Evolutionary conservation across 2,888 invertebrate species (phyloP).

Genomic region (Scaptomyza polygonia): DNA sequence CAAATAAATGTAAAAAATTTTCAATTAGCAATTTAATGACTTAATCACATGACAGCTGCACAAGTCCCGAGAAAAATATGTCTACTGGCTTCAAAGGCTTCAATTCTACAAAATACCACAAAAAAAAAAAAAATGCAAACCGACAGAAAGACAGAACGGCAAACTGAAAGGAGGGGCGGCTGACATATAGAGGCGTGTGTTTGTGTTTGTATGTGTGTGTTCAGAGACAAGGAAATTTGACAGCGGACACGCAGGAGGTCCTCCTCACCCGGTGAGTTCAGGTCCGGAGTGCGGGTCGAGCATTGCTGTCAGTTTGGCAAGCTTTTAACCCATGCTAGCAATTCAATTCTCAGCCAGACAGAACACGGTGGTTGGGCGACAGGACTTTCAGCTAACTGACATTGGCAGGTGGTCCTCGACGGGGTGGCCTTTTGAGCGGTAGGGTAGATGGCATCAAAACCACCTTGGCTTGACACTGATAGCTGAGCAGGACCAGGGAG

Average conservation of each 20-base stretch:
- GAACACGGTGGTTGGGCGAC: constrained; percentile 27
- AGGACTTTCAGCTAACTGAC: constrained; percentile 68
- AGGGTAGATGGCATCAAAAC: constrained; percentile 35
- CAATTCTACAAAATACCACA: constrained; percentile 19
- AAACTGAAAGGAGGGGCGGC: constrained; percentile 1
- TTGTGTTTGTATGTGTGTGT: constrained; percentile 2
- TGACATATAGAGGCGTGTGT: constrained; percentile 31
- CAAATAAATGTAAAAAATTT: constrained; percentile 20
- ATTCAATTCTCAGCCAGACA: constrained; percentile 37
- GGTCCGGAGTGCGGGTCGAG: constrained; percentile 42
- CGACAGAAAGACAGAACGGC: not conserved
- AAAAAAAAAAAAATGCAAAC: not conserved
- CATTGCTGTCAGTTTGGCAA: constrained; percentile 64
- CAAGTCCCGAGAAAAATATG: constrained; percentile 13
- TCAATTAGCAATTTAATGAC: constrained; percentile 39
- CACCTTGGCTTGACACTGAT: constrained; percentile 75
- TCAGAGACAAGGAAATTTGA: constrained; percentile 56
- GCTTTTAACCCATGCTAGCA: constrained; percentile 72
- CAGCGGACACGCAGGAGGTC: constrained; percentile 57
- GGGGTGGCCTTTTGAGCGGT: constrained; percentile 7
- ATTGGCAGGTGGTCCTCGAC: constrained; percentile 65
- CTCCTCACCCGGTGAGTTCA: constrained; percentile 35
- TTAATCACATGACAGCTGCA: constrained; percentile 45
- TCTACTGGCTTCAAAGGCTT: constrained; percentile 7
- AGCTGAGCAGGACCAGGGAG: constrained; percentile 23